A percentile compares a stretch with the other conserved stretches of the same genome.
Conservation (phyloP, 2,888 invertebrate species). For the Hemicrepidius hirtus region DNA sequence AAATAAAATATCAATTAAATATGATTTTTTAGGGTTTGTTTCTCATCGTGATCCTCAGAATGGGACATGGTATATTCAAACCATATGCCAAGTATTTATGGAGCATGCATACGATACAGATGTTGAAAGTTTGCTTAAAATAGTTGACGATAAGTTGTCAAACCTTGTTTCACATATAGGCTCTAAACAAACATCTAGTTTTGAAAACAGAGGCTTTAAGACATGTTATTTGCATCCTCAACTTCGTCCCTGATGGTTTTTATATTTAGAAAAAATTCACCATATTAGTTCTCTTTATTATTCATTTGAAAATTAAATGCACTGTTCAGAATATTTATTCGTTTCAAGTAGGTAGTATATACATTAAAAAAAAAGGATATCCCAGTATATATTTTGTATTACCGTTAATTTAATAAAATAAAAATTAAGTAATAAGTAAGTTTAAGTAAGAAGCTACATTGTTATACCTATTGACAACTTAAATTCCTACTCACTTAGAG, state of each 20-base stretch:
- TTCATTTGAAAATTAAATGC: too few relatives aligned
- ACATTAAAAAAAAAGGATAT: too few relatives aligned
- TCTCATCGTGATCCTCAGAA: constrained; percentile 76
- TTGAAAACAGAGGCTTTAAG: constrained; percentile 79
- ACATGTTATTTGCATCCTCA: constrained; percentile 70
- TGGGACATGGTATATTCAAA: constrained; percentile 85
- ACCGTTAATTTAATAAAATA: too few relatives aligned
- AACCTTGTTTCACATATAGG: constrained; percentile 61
- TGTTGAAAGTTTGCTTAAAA: constrained; percentile 79
- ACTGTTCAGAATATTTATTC: too few relatives aligned
- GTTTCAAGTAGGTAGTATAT: too few relatives aligned
- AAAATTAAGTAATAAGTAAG: too few relatives aligned
- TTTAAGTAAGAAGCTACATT: too few relatives aligned
- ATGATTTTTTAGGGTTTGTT: constrained; percentile 72
- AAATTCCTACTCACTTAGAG: too few relatives aligned
- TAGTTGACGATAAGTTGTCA: constrained; percentile 75
- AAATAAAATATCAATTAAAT: background rate
- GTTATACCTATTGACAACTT: too few relatives aligned
- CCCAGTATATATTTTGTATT: too few relatives aligned
- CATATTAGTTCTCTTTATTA: too few relatives aligned
- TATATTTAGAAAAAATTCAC: background rate
- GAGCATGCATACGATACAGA: constrained; percentile 78
- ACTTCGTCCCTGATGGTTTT: background rate
- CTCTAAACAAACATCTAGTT: constrained; percentile 77
- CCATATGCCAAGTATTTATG: constrained; percentile 80